These are phyloP conservation scores for Enhydra lutris DNA, from an alignment of 2,113 vertebrate species.

Conservation along the genomic window DNA sequence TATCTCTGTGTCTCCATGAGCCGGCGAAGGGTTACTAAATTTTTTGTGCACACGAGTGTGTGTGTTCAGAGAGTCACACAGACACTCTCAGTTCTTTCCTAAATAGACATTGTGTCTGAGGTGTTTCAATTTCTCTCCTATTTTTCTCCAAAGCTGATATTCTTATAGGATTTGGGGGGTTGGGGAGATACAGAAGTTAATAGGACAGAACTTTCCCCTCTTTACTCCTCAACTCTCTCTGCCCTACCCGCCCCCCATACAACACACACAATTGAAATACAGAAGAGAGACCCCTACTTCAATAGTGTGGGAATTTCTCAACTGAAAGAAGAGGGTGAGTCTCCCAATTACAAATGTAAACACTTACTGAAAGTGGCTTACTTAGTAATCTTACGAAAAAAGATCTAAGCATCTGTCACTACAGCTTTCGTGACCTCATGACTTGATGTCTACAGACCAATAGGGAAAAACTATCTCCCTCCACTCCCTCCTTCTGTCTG, in stretches of 20 bases:
- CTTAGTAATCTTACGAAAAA: conserved; percentile 65
- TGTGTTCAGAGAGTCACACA: not conserved
- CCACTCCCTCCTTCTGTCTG: not conserved
- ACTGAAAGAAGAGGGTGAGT: conserved; percentile 53
- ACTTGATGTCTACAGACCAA: conserved; percentile 62
- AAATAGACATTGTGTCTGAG: conserved; percentile 4
- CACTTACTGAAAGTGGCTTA: conserved; percentile 65
- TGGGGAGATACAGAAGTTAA: not conserved
- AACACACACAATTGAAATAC: not conserved
- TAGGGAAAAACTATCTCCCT: conserved; percentile 57
- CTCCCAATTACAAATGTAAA: conserved; percentile 71
- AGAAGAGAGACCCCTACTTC: not conserved
- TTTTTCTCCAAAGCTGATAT: not conserved
- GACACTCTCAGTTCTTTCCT: not conserved
- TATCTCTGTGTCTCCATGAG: conserved; percentile 32
- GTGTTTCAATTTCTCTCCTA: conserved; percentile 15
- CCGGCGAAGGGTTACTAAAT: conserved; percentile 60
- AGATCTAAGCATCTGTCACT: conserved; percentile 54
- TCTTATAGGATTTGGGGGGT: not conserved
- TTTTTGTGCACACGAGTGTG: conserved; percentile 23
- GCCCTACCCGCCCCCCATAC: no score
- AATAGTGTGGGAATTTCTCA: conserved; percentile 60
- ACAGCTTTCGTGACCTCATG: conserved; percentile 67
- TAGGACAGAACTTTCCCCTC: not conserved
- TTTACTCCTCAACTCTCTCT: not conserved